Conservation (phyloP, 2,797 vertebrate genomes). For the Eupleurogrammus muticus region DNA sequence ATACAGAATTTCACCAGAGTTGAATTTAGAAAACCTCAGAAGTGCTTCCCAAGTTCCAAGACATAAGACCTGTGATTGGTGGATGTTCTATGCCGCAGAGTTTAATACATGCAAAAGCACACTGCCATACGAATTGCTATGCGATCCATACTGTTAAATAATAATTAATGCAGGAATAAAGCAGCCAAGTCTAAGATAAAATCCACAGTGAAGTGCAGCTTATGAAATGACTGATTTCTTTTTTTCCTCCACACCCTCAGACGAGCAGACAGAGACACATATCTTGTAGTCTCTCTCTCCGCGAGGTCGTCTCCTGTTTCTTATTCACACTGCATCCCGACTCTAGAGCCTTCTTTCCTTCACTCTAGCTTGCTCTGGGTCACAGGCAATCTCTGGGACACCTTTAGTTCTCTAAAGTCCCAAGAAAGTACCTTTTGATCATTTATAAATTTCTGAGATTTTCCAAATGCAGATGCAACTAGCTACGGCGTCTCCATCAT, state of each 20-base stretch:
- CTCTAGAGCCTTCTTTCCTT: constrained; percentile 30
- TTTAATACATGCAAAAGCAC: constrained; percentile 36
- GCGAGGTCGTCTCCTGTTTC: constrained; percentile 43
- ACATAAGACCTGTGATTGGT: constrained; percentile 18
- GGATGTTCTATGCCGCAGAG: constrained; percentile 1
- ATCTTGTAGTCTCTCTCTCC: constrained; percentile 15
- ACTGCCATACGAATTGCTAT: constrained; percentile 4
- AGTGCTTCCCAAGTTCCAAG: constrained; percentile 21
- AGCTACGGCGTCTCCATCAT: background rate
- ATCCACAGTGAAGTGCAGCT: constrained; percentile 5
- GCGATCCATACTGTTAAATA: constrained; percentile 22
- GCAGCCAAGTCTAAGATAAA: constrained; percentile 32
- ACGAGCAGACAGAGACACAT: constrained; percentile 16
- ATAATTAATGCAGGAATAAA: constrained; percentile 36
- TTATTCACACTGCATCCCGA: constrained; percentile 23
- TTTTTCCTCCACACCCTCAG: background rate
- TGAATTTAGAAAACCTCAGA: constrained; percentile 12
- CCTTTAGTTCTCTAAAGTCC: background rate
- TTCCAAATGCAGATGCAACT: background rate
- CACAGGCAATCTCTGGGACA: constrained; percentile 2
- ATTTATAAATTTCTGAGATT: background rate
- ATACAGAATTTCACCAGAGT: constrained; percentile 21
- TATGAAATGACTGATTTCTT: background rate
- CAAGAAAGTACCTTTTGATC: background rate
- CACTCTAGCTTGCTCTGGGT: constrained; percentile 6